Conservation (phyloP, 2,797 vertebrate genomes). For the Pseudotriccus pelzelni region DNA sequence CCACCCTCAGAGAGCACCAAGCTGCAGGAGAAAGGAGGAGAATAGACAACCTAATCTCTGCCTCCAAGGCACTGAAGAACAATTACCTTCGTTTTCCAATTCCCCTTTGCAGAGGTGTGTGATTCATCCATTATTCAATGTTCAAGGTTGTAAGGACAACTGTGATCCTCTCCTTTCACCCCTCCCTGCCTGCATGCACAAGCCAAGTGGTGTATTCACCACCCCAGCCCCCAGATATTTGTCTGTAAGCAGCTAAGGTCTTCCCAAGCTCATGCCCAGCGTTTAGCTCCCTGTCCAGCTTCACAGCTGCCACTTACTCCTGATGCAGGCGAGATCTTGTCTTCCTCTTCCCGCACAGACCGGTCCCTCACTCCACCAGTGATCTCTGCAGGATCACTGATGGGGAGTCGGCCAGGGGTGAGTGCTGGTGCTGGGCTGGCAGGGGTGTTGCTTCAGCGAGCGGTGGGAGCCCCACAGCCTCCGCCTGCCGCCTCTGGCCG, state of each 20-base stretch:
- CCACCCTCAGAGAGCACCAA: background rate
- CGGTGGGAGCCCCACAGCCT: background rate
- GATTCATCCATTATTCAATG: conserved; percentile 35
- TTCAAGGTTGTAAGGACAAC: background rate
- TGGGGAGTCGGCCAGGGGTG: rapidly evolving
- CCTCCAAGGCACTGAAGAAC: background rate
- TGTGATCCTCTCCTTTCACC: background rate
- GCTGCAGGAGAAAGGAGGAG: background rate
- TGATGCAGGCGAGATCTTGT: background rate
- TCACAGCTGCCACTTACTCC: background rate
- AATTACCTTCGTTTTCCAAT: background rate
- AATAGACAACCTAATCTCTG: background rate
- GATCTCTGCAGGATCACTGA: background rate
- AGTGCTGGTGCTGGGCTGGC: background rate
- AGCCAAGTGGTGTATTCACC: background rate
- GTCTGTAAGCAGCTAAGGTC: background rate
- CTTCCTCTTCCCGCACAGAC: background rate
- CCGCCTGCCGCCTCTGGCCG: background rate
- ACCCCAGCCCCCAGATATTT: background rate
- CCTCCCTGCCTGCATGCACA: background rate
- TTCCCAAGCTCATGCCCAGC: background rate
- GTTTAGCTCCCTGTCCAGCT: background rate
- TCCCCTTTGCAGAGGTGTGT: background rate
- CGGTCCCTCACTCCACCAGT: background rate
- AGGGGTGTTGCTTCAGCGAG: background rate